Percentiles rank a stretch among this genome's conserved stretches.
Evolutionary conservation across 2,888 invertebrate species (phyloP).

Genomic region (Malthinus flaveolus): DNA sequence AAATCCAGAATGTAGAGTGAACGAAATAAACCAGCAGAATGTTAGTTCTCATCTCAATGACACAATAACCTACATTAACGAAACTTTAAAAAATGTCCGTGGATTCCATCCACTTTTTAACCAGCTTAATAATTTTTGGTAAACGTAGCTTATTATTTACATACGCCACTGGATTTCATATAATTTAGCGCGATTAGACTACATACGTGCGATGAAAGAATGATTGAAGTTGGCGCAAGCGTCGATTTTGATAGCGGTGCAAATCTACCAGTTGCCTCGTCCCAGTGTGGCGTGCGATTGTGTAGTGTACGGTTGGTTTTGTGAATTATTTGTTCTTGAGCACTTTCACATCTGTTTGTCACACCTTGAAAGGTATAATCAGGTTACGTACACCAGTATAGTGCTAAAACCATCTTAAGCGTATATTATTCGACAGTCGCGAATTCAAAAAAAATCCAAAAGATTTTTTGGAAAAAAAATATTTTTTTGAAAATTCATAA

Average conservation of each 20-base stretch:
- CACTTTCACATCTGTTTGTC: constrained; percentile 29
- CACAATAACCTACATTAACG: too few relatives aligned
- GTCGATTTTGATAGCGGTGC: constrained; percentile 9
- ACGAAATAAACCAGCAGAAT: too few relatives aligned
- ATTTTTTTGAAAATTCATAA: constrained; percentile 7
- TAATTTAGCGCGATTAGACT: background rate
- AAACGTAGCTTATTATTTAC: too few relatives aligned
- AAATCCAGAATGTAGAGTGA: too few relatives aligned
- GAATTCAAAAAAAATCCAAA: background rate
- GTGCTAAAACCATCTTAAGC: constrained; percentile 19
- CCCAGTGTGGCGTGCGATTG: constrained; percentile 49
- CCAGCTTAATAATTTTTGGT: too few relatives aligned
- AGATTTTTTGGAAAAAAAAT: too few relatives aligned
- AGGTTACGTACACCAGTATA: constrained; percentile 8
- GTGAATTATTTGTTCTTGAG: constrained; percentile 12
- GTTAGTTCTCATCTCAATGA: too few relatives aligned
- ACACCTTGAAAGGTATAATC: constrained; percentile 19
- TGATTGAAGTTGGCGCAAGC: constrained; percentile 18
- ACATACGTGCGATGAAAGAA: constrained; percentile 20
- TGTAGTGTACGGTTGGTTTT: constrained; percentile 44
- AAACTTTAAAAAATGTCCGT: too few relatives aligned
- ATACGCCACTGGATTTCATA: too few relatives aligned
- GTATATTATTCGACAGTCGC: constrained; percentile 13
- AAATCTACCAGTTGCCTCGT: constrained; percentile 39
- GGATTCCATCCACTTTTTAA: too few relatives aligned